Base-by-base conservation (phyloP, 1,140 invertebrate species). In the Drosophila melanica region DNA sequence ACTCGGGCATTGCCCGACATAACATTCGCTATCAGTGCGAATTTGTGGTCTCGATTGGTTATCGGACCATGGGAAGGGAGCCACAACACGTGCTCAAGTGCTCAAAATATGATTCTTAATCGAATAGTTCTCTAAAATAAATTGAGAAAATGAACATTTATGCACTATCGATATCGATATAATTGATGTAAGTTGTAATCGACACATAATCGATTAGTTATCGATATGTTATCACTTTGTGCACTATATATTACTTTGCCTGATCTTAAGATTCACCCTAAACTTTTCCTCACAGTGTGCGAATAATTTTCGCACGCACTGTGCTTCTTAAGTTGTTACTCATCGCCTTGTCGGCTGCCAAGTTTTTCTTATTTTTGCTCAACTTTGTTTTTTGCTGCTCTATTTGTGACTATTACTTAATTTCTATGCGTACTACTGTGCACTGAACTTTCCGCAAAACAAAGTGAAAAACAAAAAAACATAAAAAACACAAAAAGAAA, bases 331-430 rank as follows among this genome's bases (percentile, higher is more conserved):
- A 59, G 71, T 74, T 64, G 81, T 87, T 79, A 87, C 72, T 87
- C 84, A 89, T 89, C 82, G 57, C 67, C 35, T 47, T 48, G 58
- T 35, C 63, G 48, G 60, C 74, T 76, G 75, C 75, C 66, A 77
- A 70, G 41, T 27, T 23, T 44, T 65, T 57, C 20, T 44, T 35
- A 30, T 30, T 18, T 42, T 27, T n/a, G n/a, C 20, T 44, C 18
- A 35, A 37, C 35, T 55, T 54, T 50, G 53, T 58, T 54, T 8
- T 48, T 59, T 59, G 63, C 63, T 67, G 69, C 33, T 66, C 69
- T 64, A 65, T 86, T 82, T 72, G 63, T 44, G 50, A 42, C 57
- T 63, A 77, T 87, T 87, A 90, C 84, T 87, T 90, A 87, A 90
- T 80, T 75, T 68, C 33, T 64, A 51, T 45, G 30, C 11, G 16